A percentile compares a stretch with the other conserved stretches of the same genome.
phyloP scores from a whole-genome alignment of 2,113 vertebrate genomes.

The Orientallactaga bullata region DNA sequence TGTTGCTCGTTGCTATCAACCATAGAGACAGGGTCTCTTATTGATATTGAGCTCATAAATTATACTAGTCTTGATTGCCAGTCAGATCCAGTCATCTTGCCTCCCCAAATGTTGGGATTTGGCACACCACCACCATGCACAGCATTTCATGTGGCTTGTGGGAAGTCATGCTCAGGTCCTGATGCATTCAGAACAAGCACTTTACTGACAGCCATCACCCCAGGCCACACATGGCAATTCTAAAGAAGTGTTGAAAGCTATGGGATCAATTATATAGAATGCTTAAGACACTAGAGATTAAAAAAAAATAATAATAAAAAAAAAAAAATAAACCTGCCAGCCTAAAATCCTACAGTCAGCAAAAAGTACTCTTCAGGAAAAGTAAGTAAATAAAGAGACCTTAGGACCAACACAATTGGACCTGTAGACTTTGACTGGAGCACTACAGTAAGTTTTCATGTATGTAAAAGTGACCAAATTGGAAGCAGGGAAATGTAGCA shows the following conservation, averaged over 20 bases:
- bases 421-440: neutral
- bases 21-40: too few relatives aligned
- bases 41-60: too few relatives aligned
- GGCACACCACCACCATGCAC: too few relatives aligned
- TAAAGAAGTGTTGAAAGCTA: neutral
- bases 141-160: too few relatives aligned
- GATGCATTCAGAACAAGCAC: too few relatives aligned
- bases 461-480: constrained; percentile 29
- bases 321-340: neutral
- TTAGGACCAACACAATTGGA: constrained; percentile 7
- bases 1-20: too few relatives aligned
- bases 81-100: too few relatives aligned
- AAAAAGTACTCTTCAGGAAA: constrained; percentile 11
- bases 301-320: neutral
- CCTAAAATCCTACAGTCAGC: constrained; percentile 8
- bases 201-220: too few relatives aligned
- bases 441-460: neutral
- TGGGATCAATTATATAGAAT: neutral
- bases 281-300: neutral
- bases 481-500: neutral
- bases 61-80: too few relatives aligned
- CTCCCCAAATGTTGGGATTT: too few relatives aligned
- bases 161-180: too few relatives aligned
- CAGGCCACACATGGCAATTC: too few relatives aligned
- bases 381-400: neutral